Evolutionary conservation across 2,797 vertebrate species (phyloP).

Genomic region (Oophaga sylvatica): DNA sequence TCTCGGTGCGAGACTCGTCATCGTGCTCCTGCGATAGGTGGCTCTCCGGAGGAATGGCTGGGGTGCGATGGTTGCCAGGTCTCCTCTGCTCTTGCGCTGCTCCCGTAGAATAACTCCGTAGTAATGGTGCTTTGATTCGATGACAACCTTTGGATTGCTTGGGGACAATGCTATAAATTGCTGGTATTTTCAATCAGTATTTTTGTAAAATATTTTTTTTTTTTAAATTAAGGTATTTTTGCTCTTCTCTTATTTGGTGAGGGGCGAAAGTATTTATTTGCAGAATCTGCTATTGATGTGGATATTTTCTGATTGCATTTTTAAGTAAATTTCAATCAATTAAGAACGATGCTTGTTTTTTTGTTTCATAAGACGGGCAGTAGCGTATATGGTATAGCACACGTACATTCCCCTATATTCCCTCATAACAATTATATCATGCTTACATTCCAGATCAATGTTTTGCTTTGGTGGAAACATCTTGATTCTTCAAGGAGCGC

Average conservation of each 20-base stretch:
- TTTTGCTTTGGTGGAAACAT: neutral
- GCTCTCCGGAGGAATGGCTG: neutral
- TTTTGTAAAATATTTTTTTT: conserved; percentile 66
- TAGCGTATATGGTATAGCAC: neutral
- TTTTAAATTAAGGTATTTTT: conserved; percentile 61
- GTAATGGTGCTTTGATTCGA: conserved; percentile 53
- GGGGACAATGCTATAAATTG: conserved; percentile 59
- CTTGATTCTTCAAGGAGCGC: neutral
- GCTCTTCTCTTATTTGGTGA: conserved; percentile 62
- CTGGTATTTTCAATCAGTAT: conserved; percentile 65
- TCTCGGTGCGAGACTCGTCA: neutral
- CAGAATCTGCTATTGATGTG: conserved; percentile 64
- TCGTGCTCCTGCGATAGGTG: neutral
- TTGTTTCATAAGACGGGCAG: neutral
- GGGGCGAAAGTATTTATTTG: conserved; percentile 66
- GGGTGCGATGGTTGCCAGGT: neutral
- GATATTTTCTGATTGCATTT: conserved; percentile 59
- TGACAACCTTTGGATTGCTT: neutral
- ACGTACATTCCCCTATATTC: neutral
- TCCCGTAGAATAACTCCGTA: conserved; percentile 1
- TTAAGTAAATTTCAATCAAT: conserved; percentile 58
- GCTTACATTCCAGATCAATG: conserved; percentile 4
- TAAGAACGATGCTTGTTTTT: conserved; percentile 21
- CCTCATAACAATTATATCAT: neutral
- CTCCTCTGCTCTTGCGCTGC: conserved; percentile 3